Conservation (phyloP, 37 sponge, comb jelly and placozoan species). For the Hormiphora californensis region DNA sequence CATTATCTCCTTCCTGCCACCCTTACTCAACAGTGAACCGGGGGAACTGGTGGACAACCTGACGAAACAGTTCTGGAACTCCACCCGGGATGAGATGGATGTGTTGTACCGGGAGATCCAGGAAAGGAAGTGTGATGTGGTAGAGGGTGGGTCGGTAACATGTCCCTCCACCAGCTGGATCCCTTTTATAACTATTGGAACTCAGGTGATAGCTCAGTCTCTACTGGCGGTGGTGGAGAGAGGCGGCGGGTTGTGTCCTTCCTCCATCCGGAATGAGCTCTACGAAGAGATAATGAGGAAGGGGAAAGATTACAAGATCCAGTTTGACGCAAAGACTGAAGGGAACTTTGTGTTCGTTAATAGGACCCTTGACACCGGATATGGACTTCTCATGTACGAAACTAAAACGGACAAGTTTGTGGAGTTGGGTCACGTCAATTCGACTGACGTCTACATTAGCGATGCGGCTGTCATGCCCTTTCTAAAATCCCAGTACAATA, state of each 20-base stretch:
- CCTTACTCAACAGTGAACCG: neutral
- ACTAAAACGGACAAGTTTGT: neutral
- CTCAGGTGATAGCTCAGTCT: neutral
- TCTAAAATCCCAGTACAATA: neutral
- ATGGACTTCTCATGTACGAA: neutral
- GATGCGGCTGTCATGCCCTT: neutral
- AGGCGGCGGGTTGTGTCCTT: neutral
- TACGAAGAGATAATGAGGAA: neutral
- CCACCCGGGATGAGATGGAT: neutral
- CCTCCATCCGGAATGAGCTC: neutral
- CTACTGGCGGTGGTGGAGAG: neutral
- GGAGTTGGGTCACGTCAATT: neutral
- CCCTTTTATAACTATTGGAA: neutral
- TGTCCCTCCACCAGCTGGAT: neutral
- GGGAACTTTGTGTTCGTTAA: neutral
- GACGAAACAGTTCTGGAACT: neutral
- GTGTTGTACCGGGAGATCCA: neutral
- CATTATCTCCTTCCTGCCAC: neutral
- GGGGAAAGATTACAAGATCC: no score
- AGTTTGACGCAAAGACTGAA: neutral
- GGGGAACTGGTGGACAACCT: neutral
- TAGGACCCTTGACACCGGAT: conserved; percentile 3
- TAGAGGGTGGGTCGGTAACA: neutral
- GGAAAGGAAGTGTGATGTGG: neutral
- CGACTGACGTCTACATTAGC: neutral